Conservation (phyloP, 2,113 vertebrate genomes). For the Pleuronectes platessa region DNA sequence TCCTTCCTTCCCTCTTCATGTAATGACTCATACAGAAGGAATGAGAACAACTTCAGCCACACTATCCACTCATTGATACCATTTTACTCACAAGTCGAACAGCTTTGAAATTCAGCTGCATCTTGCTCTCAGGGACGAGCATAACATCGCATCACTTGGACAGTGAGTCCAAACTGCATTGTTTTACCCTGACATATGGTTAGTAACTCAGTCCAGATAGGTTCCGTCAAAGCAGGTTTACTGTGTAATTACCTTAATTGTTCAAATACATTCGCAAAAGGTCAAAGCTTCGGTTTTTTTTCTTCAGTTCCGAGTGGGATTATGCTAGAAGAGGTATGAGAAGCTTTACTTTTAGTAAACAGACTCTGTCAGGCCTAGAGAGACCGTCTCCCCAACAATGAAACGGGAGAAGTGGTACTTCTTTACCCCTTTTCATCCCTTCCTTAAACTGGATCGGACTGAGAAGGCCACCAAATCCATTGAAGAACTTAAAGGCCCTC, state of each 20-base stretch:
- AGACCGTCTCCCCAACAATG: conserved; percentile 31
- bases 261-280: conserved; percentile 84
- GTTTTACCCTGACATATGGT: conserved; percentile 73
- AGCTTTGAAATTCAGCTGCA: background rate
- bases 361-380: conserved; percentile 58
- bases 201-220: conserved; percentile 84
- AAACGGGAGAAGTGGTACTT: conserved; percentile 6
- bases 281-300: conserved; percentile 74
- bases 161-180: conserved; percentile 73
- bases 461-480: conserved; percentile 25
- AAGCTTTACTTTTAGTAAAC: conserved; percentile 60
- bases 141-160: conserved; percentile 62
- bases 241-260: conserved; percentile 85
- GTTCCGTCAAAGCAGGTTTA: conserved; percentile 84
- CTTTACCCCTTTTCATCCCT: conserved; percentile 1
- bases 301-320: conserved; percentile 68
- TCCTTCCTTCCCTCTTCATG: background rate
- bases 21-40: conserved; percentile 3
- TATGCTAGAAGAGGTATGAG: conserved; percentile 24
- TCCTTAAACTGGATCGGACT: conserved; percentile 17
- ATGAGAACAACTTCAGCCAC: conserved; percentile 7
- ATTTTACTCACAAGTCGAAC: conserved; percentile 33
- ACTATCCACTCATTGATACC: conserved; percentile 1
- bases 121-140: conserved; percentile 33
- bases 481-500: background rate